Evolutionary conservation across 2,888 invertebrate species (phyloP).

Genomic region (Syrista parreyssii): DNA sequence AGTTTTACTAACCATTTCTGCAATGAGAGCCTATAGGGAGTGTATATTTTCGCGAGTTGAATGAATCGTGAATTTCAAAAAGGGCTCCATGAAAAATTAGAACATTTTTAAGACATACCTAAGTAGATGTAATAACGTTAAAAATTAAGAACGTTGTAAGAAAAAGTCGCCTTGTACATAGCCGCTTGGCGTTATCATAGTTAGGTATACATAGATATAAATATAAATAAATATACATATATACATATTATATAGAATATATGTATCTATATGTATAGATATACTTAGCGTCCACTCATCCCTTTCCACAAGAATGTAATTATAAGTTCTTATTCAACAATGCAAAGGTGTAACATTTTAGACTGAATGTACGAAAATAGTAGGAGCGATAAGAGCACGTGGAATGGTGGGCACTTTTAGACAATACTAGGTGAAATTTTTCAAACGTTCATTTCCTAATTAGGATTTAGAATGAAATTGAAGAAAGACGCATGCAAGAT

Average conservation of each 20-base stretch:
- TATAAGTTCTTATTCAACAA: conserved; percentile 2
- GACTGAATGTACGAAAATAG: conserved; percentile 49
- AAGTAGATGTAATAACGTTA: neutral
- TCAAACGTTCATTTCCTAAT: conserved; percentile 39
- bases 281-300: neutral
- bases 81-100: neutral
- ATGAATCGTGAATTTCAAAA: neutral
- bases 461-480: conserved; percentile 26
- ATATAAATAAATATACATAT: neutral
- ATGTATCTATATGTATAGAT: neutral
- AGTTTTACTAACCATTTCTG: neutral
- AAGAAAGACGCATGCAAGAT: conserved; percentile 20
- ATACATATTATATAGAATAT: neutral
- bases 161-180: conserved; percentile 37
- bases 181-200: conserved; percentile 30
- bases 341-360: conserved; percentile 31
- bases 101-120: neutral
- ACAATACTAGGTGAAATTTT: conserved; percentile 55
- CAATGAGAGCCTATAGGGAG: neutral
- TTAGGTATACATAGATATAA: conserved; percentile 7
- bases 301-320: conserved; percentile 1
- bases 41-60: neutral
- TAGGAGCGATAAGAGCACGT: conserved; percentile 25
- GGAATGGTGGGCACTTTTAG: conserved; percentile 48
- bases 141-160: neutral